Evolutionary conservation across 1,140 invertebrate species (phyloP).

Genomic region (Lamellibrachia luymesi): DNA sequence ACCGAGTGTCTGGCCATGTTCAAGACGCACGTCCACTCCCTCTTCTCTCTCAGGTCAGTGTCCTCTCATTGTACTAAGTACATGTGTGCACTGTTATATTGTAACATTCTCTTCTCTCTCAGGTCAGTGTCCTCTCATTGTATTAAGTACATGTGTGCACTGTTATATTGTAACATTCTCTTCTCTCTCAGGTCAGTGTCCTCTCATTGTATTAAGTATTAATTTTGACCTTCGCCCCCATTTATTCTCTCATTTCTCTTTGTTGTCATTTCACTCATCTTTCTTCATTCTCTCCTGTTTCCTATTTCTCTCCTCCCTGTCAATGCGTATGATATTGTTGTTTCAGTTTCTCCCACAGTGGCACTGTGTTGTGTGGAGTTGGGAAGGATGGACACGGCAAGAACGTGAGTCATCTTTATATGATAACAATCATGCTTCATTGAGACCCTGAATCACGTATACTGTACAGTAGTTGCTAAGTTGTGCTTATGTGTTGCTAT

Average conservation of each 20-base stretch:
- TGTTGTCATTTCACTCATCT: too few species aligned
- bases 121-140: too few species aligned
- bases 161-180: too few species aligned
- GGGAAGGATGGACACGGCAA: slow-evolving; percentile 53
- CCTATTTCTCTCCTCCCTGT: neutral
- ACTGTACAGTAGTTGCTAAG: too few species aligned
- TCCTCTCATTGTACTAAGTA: slow-evolving; percentile 45
- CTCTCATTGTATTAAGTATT: too few species aligned
- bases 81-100: slow-evolving; percentile 23
- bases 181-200: too few species aligned
- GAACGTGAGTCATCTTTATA: slow-evolving; percentile 46
- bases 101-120: slow-evolving; percentile 28
- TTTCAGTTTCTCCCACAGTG: slow-evolving; percentile 52
- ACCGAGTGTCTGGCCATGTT: slow-evolving; percentile 52
- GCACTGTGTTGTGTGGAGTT: slow-evolving; percentile 51
- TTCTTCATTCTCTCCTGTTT: too few species aligned
- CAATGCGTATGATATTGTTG: neutral
- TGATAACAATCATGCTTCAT: neutral
- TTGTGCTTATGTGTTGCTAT: too few species aligned
- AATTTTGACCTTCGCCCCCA: too few species aligned
- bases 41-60: slow-evolving; percentile 35
- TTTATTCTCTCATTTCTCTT: too few species aligned
- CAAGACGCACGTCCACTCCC: slow-evolving; percentile 51
- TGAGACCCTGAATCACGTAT: neutral
- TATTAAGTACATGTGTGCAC: too few species aligned